Evolutionary conservation across 2,113 vertebrate species (phyloP).

Genomic region (Calonectris borealis): DNA sequence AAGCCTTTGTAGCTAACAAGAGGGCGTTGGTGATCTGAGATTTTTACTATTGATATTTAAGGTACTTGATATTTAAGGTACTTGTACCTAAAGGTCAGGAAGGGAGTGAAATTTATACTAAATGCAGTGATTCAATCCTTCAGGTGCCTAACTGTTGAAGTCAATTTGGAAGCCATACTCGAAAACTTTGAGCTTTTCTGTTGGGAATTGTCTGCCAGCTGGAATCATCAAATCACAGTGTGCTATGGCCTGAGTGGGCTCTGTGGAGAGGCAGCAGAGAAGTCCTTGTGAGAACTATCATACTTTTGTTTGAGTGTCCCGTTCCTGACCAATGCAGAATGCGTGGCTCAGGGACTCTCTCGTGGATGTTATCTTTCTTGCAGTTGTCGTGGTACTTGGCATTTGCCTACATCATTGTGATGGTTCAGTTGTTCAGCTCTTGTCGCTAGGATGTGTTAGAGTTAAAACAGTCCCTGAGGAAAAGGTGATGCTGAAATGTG

Average conservation of each 20-base stretch:
- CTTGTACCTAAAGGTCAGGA: background rate
- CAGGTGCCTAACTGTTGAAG: background rate
- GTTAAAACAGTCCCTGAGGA: background rate
- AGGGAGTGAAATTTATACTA: background rate
- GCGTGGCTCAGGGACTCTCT: rapidly evolving
- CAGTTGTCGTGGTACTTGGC: background rate
- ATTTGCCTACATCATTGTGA: background rate
- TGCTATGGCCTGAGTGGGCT: background rate
- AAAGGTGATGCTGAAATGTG: background rate
- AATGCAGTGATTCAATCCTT: background rate
- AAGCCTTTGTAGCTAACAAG: background rate
- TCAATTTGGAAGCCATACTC: background rate
- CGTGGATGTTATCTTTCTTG: background rate
- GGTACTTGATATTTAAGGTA: background rate
- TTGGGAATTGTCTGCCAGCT: background rate
- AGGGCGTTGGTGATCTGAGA: background rate
- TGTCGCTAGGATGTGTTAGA: background rate
- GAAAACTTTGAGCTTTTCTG: background rate
- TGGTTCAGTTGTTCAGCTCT: background rate
- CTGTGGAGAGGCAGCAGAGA: background rate
- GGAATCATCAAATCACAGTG: background rate
- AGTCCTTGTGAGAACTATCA: background rate
- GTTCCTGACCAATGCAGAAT: background rate
- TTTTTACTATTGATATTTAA: background rate
- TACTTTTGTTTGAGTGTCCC: background rate